A percentile compares a stretch with the other conserved stretches of the same genome.
phyloP scores from a whole-genome alignment of 2,113 vertebrate genomes.

The Lamprotornis superbus region DNA sequence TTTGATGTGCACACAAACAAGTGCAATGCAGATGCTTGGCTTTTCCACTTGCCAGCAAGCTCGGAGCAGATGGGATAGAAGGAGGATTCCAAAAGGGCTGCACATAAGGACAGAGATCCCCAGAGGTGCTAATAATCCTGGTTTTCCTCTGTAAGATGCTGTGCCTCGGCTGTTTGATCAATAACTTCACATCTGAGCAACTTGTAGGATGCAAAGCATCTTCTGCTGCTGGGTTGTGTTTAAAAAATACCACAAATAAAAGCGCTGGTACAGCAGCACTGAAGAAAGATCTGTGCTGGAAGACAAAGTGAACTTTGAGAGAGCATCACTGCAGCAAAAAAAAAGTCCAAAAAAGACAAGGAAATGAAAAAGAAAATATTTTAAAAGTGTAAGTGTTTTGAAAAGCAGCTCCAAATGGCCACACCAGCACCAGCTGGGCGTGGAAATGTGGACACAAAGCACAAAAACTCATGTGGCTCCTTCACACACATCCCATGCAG shows the following conservation, averaged over 20 bases:
- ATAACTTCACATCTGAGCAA: conserved; percentile 4
- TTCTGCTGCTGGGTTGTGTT: not conserved
- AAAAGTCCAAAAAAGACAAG: not conserved
- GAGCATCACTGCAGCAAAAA: not conserved
- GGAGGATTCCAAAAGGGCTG: conserved; percentile 25
- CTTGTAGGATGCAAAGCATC: not conserved
- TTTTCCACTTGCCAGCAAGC: conserved; percentile 12
- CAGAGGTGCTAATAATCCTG: conserved; percentile 20
- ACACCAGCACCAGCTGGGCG: not conserved
- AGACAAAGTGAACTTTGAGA: not conserved
- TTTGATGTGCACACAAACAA: conserved; percentile 49
- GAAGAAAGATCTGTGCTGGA: not conserved
- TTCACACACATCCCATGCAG: not conserved
- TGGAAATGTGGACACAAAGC: not conserved
- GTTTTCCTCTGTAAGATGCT: not conserved
- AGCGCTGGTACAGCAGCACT: not conserved
- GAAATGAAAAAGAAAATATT: fast-evolving
- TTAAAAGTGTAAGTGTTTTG: not conserved
- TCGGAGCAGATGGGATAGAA: conserved; percentile 22
- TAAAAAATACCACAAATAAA: not conserved
- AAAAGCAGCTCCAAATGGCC: not conserved
- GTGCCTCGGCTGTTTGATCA: conserved; percentile 1
- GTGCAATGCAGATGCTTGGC: conserved; percentile 52
- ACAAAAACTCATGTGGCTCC: not conserved
- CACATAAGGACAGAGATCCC: conserved; percentile 21